Conservation (phyloP, 2,888 invertebrate species). For the Tinea pellionella region DNA sequence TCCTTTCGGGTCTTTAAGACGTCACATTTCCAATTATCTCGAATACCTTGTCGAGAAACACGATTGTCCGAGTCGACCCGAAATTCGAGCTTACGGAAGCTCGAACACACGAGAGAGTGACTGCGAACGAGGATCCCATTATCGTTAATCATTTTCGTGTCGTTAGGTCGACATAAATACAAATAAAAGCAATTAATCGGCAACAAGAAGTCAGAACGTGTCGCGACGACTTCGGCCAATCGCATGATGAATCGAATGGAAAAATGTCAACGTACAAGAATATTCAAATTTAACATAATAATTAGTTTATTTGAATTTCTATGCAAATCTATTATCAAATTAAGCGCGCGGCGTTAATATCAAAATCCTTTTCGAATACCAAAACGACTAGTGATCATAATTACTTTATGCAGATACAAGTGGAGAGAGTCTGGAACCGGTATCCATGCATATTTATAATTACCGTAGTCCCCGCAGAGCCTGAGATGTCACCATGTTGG, state of each 20-base stretch:
- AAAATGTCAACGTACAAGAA: too few species aligned
- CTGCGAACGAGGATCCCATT: conserved; percentile 11
- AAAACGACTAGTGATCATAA: conserved; percentile 4
- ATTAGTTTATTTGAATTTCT: neutral
- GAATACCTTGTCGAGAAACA: conserved; percentile 1
- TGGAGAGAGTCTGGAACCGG: conserved; percentile 2
- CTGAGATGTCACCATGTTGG: conserved; percentile 12
- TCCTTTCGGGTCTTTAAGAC: neutral
- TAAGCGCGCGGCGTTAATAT: neutral
- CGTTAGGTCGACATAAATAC: conserved; percentile 14
- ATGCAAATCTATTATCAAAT: neutral
- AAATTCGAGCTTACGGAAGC: conserved; percentile 9
- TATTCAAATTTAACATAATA: too few species aligned
- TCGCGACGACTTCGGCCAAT: neutral
- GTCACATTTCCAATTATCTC: conserved; percentile 9
- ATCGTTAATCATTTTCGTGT: conserved; percentile 16
- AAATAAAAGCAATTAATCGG: conserved; percentile 11
- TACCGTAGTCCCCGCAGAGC: conserved; percentile 5
- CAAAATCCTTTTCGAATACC: neutral
- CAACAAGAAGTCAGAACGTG: neutral
- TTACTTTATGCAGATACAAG: conserved; percentile 13
- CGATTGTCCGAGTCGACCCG: neutral
- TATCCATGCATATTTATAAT: conserved; percentile 12
- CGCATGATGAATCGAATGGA: too few species aligned
- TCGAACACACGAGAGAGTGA: conserved; percentile 3